Conservation (phyloP, 2,113 vertebrate species). For the Lepidothrix coronata region DNA sequence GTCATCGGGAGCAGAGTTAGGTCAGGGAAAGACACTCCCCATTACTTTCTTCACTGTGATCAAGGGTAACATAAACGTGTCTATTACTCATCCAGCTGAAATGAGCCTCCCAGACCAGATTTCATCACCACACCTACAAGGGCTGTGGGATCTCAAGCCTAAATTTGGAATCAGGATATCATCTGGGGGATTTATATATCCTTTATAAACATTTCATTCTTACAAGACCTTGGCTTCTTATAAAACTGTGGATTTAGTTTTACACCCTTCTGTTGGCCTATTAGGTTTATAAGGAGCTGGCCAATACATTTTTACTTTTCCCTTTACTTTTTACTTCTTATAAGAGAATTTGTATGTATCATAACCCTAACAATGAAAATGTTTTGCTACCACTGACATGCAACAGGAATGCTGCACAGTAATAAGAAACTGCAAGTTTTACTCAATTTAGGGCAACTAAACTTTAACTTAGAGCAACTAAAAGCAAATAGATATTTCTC, state of each 20-base stretch:
- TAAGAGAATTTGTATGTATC: neutral
- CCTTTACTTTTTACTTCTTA: neutral
- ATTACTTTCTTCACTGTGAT: neutral
- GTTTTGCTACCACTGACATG: neutral
- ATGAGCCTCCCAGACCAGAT: neutral
- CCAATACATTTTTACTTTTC: neutral
- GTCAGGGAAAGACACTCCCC: neutral
- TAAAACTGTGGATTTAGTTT: conserved; percentile 11
- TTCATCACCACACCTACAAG: conserved; percentile 11
- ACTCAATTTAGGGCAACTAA: neutral
- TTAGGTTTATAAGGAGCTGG: neutral
- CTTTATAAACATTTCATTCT: neutral
- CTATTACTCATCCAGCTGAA: conserved; percentile 28
- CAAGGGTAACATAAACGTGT: neutral
- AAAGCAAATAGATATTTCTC: neutral
- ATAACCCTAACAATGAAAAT: neutral
- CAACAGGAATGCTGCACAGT: neutral
- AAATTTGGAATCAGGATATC: neutral
- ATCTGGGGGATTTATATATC: neutral
- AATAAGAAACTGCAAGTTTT: neutral
- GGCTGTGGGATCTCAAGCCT: neutral
- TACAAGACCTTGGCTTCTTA: neutral
- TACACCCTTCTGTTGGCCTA: neutral
- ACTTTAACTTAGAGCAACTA: neutral
- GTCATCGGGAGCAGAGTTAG: neutral